phyloP scores from a whole-genome alignment of 2,888 invertebrate species.

The Synergus itoensis region DNA sequence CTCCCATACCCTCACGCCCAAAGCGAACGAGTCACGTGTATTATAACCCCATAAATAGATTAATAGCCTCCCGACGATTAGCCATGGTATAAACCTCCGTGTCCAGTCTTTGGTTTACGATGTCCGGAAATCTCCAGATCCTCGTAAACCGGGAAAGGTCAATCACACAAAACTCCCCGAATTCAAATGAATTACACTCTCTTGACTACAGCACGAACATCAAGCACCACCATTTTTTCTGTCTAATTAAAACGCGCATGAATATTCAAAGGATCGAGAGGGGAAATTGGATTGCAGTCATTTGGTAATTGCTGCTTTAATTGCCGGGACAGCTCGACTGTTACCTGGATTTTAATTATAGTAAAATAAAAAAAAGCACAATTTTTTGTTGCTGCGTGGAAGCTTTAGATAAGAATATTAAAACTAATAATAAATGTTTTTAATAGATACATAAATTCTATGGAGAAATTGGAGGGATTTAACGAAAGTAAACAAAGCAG shows the following conservation, averaged over 20 bases:
- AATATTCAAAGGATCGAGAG: constrained; percentile 8
- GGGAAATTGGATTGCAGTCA: constrained; percentile 17
- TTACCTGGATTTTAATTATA: not conserved
- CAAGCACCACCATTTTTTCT: not conserved
- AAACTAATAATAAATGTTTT: too few relatives aligned
- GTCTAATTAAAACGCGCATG: constrained; percentile 9
- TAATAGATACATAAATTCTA: too few relatives aligned
- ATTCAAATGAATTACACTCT: not conserved
- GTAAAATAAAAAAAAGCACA: not conserved
- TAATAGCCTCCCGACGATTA: constrained; percentile 55
- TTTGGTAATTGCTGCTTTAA: constrained; percentile 24
- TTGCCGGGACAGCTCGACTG: not conserved
- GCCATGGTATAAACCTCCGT: not conserved
- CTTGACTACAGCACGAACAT: not conserved
- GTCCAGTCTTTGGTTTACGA: constrained; percentile 8
- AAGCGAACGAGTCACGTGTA: constrained; percentile 46
- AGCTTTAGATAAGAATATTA: not conserved
- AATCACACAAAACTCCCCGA: not conserved
- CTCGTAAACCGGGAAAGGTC: not conserved
- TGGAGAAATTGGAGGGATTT: too few relatives aligned
- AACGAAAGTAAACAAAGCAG: too few relatives aligned
- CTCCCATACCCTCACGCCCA: constrained; percentile 42
- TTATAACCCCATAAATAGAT: constrained; percentile 67
- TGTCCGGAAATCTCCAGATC: constrained; percentile 19
- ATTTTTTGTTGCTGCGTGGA: not conserved